These are phyloP conservation scores for Brienomyrus brachyistius DNA, from an alignment of 2,113 vertebrate genomes.

Conservation along the genomic window DNA sequence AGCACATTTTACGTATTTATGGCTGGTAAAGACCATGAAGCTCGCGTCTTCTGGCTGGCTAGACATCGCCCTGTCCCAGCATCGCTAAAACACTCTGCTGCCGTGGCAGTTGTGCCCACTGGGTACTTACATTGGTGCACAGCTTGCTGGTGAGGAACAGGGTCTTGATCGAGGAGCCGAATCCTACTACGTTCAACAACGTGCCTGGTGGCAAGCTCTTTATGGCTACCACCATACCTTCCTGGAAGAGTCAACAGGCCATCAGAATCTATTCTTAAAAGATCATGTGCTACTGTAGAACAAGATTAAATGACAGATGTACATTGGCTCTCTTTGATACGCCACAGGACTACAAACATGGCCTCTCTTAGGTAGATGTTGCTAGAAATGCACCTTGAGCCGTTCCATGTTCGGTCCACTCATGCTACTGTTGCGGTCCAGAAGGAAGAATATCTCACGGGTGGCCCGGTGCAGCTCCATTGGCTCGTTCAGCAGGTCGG, in stretches of 20 bases:
- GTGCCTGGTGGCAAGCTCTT: conserved; percentile 83
- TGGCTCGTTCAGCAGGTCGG: conserved; percentile 54
- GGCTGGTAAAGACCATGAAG: neutral
- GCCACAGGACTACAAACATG: neutral
- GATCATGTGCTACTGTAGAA: neutral
- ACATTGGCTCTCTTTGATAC: neutral
- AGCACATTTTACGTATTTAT: neutral
- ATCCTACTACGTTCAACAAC: conserved; percentile 73
- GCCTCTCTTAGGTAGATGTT: neutral
- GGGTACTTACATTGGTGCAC: conserved; percentile 74
- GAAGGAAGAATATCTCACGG: conserved; percentile 80
- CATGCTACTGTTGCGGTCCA: conserved; percentile 65
- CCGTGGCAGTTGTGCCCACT: neutral
- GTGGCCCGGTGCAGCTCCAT: conserved; percentile 70
- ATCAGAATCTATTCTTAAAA: neutral
- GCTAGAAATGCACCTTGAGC: conserved; percentile 60
- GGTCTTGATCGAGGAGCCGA: conserved; percentile 62
- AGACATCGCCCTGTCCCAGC: neutral
- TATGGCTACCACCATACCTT: conserved; percentile 78
- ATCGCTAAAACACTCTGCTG: neutral
- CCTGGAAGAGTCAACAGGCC: conserved; percentile 57
- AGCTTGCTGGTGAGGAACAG: conserved; percentile 78
- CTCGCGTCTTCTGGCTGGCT: neutral
- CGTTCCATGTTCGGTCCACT: conserved; percentile 57
- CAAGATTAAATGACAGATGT: neutral